phyloP scores from a whole-genome alignment of 2,888 invertebrate species.

The Caenorhabditis sp. region DNA sequence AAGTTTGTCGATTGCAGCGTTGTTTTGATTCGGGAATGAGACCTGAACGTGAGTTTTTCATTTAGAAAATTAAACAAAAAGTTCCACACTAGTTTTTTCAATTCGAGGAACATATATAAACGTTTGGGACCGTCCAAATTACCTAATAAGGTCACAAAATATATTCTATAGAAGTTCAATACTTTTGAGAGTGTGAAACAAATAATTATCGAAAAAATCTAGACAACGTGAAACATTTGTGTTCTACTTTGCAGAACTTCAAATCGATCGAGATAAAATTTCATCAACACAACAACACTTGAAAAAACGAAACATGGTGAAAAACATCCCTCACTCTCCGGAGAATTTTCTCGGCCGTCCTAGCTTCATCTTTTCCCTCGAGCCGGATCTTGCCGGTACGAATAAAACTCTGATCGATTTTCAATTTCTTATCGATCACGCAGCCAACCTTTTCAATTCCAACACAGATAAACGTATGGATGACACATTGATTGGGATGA shows the following conservation, averaged over 20 bases:
- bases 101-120: no score
- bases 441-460: background rate
- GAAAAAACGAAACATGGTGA: background rate
- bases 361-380: background rate
- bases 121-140: no score
- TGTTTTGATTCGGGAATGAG: conserved; percentile 19
- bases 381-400: background rate
- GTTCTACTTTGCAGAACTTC: background rate
- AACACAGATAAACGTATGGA: background rate
- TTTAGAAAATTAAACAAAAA: no score
- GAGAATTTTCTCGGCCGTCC: background rate
- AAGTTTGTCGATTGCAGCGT: conserved; percentile 20
- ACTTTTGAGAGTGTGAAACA: no score
- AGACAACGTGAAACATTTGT: no score
- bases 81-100: no score
- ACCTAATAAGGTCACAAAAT: no score
- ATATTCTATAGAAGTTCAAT: no score
- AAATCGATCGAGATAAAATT: background rate
- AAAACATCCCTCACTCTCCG: background rate
- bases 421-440: background rate
- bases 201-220: no score
- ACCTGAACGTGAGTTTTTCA: conserved; percentile 13
- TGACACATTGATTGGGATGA: background rate
- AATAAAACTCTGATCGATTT: background rate
- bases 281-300: background rate